These are phyloP conservation scores for Yasuhikotakia modesta DNA, from an alignment of 2,797 vertebrate genomes.

Conservation along the genomic window DNA sequence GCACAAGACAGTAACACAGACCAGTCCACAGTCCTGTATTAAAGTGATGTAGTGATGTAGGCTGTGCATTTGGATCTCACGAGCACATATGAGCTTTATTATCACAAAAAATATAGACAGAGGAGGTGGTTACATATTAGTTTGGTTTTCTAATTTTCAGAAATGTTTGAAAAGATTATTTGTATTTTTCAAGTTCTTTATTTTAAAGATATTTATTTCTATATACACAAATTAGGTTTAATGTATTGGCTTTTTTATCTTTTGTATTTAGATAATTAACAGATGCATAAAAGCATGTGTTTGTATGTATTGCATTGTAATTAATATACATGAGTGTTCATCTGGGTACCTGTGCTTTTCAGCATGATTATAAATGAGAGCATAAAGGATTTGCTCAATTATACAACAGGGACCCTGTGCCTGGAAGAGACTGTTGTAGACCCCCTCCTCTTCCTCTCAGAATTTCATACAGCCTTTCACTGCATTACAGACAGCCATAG, in stretches of 20 bases:
- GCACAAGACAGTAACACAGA: too few relatives aligned
- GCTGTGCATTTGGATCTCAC: not conserved
- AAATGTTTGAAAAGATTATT: too few relatives aligned
- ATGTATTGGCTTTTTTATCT: not conserved
- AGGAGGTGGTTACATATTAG: too few relatives aligned
- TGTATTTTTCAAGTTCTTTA: too few relatives aligned
- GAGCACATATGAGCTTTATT: too few relatives aligned
- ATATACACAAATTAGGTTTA: not conserved
- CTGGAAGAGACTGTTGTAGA: slow-evolving; percentile 1
- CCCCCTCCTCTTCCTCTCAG: not conserved
- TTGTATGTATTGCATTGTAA: slow-evolving; percentile 13
- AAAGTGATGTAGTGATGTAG: too few relatives aligned
- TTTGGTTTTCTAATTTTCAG: too few relatives aligned
- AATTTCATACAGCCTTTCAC: slow-evolving; percentile 34
- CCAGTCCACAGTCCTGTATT: too few relatives aligned
- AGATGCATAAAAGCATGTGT: not conserved
- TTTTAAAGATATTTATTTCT: too few relatives aligned
- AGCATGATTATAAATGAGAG: not conserved
- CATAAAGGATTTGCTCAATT: slow-evolving; percentile 5
- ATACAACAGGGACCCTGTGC: slow-evolving; percentile 11
- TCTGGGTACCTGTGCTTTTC: not conserved
- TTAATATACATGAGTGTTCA: not conserved
- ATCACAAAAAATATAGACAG: too few relatives aligned
- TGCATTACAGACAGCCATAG: slow-evolving; percentile 37
- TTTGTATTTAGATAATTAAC: not conserved